Conservation (phyloP, 2,113 vertebrate genomes). For the Epinephelus cyanopodus region DNA sequence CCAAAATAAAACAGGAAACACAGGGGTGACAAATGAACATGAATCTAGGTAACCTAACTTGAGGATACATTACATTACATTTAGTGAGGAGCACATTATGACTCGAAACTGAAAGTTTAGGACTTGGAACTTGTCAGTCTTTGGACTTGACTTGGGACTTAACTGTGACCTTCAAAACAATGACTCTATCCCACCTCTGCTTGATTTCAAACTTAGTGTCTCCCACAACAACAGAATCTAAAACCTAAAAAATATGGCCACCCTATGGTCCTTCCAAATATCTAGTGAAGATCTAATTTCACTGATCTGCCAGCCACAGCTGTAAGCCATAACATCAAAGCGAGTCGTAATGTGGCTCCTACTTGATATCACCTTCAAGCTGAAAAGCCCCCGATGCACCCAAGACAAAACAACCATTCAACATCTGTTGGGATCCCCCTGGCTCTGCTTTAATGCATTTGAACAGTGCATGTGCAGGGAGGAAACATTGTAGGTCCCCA, state of each 20-base stretch:
- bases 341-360: constrained; percentile 65
- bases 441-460: constrained; percentile 72
- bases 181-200: neutral
- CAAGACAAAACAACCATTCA: constrained; percentile 76
- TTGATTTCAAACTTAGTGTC: neutral
- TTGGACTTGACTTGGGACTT: too few relatives aligned
- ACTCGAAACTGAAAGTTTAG: too few relatives aligned
- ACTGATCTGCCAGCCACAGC: constrained; percentile 65
- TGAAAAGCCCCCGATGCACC: constrained; percentile 58
- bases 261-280: constrained; percentile 32
- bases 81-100: too few relatives aligned
- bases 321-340: constrained; percentile 71
- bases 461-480: constrained; percentile 33
- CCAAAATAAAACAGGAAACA: too few relatives aligned
- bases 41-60: too few relatives aligned
- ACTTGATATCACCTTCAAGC: constrained; percentile 75
- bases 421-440: constrained; percentile 75
- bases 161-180: too few relatives aligned
- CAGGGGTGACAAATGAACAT: too few relatives aligned
- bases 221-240: constrained; percentile 4
- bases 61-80: too few relatives aligned
- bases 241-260: constrained; percentile 11
- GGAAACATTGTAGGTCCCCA: constrained; percentile 55
- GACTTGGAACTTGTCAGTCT: too few relatives aligned
- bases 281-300: constrained; percentile 45